Conservation (phyloP, 2,888 invertebrate species). For the Mythimna pallens region DNA sequence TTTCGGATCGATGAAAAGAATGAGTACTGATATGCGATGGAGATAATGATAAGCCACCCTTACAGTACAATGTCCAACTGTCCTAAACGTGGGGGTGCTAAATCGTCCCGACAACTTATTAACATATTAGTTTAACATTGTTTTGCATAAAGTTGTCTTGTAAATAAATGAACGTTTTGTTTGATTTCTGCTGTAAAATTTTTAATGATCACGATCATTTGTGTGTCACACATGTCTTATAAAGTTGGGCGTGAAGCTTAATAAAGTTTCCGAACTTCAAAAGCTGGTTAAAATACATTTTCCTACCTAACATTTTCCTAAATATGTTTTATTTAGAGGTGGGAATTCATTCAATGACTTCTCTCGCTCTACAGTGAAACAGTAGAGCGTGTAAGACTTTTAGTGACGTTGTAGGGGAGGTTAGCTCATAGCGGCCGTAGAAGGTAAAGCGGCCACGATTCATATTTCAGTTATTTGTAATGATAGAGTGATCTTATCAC, state of each 20-base stretch:
- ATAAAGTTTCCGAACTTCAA: background rate
- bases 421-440: too few relatives aligned
- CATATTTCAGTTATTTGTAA: too few relatives aligned
- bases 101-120: slow-evolving; percentile 86
- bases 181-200: slow-evolving; percentile 40
- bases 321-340: too few relatives aligned
- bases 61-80: slow-evolving; percentile 79
- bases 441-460: too few relatives aligned
- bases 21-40: slow-evolving; percentile 76
- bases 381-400: too few relatives aligned
- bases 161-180: slow-evolving; percentile 53
- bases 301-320: too few relatives aligned
- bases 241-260: background rate
- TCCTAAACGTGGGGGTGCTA: slow-evolving; percentile 83
- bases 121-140: slow-evolving; percentile 86
- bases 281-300: background rate
- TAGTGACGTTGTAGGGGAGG: too few relatives aligned
- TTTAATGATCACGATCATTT: slow-evolving; percentile 36
- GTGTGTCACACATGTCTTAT: background rate
- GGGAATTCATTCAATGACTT: too few relatives aligned
- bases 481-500: too few relatives aligned
- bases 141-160: slow-evolving; percentile 80
- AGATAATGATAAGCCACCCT: slow-evolving; percentile 81
- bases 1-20: slow-evolving; percentile 78
- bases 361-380: too few relatives aligned